Conservation (phyloP, 2,888 invertebrate genomes). For the Tiphia femorata region DNA sequence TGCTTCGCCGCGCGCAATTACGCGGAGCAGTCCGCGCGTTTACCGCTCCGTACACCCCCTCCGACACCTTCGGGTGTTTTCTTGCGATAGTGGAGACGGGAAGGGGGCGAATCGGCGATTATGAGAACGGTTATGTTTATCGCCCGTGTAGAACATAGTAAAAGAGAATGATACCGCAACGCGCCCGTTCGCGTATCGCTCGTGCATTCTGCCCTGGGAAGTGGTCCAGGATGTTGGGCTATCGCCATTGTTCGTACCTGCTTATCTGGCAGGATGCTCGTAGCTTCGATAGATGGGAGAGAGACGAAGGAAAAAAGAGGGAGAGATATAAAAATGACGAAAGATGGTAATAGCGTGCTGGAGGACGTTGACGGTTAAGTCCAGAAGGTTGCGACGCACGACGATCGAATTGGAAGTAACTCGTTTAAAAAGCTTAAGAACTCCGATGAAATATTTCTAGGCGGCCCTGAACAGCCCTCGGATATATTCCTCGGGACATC, state of each 20-base stretch:
- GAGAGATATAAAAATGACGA: too few relatives aligned
- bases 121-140: constrained; percentile 52
- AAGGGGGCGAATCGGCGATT: constrained; percentile 30
- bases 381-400: too few relatives aligned
- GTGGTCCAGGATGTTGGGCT: constrained; percentile 11
- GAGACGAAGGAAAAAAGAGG: constrained; percentile 9
- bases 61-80: not conserved
- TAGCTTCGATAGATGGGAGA: not conserved
- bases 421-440: too few relatives aligned
- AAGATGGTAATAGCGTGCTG: too few relatives aligned
- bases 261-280: not conserved
- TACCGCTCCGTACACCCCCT: not conserved
- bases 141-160: constrained; percentile 33
- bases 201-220: too few relatives aligned
- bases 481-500: too few relatives aligned
- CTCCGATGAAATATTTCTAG: too few relatives aligned
- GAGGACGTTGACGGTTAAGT: too few relatives aligned
- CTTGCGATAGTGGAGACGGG: not conserved
- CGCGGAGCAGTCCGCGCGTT: constrained; percentile 20
- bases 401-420: too few relatives aligned
- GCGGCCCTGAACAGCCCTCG: too few relatives aligned
- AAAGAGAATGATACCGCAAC: constrained; percentile 44
- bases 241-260: constrained; percentile 20
- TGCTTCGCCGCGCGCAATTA: too few relatives aligned
- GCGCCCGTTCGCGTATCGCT: constrained; percentile 28